Evolutionary conservation across 2,113 vertebrate species (phyloP).

Genomic region (Sylvilagus bachmani): DNA sequence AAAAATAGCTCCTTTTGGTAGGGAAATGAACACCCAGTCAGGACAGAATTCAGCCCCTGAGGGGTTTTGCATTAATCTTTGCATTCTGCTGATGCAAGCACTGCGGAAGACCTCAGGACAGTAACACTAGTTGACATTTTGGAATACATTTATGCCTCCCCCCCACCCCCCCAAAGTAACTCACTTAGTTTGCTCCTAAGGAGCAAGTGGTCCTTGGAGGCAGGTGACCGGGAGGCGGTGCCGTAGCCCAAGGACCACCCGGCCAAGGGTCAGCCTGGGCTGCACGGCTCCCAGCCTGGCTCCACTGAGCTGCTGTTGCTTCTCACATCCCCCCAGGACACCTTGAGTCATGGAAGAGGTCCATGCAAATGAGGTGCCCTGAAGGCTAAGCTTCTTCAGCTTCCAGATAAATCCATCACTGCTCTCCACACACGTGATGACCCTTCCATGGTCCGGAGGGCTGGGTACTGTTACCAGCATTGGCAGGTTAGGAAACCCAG

Average conservation of each 20-base stretch:
- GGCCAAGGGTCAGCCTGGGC: fast-evolving
- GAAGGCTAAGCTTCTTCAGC: not conserved
- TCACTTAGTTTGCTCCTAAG: not conserved
- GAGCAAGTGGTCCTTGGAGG: not conserved
- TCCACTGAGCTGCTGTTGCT: not conserved
- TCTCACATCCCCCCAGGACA: not conserved
- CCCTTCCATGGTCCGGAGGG: not conserved
- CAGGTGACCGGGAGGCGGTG: not conserved
- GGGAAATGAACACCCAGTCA: not conserved
- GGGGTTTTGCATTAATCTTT: not conserved
- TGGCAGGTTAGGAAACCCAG: not conserved
- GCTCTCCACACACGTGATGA: not conserved
- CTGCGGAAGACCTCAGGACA: not conserved
- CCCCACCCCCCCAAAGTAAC: not conserved
- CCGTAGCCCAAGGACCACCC: not conserved
- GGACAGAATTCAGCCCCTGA: not conserved
- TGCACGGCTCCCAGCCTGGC: fast-evolving
- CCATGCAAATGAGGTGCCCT: not conserved
- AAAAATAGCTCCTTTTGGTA: constrained; percentile 43
- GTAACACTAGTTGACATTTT: not conserved
- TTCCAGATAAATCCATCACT: not conserved
- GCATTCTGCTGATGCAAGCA: not conserved
- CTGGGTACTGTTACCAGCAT: not conserved
- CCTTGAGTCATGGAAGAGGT: not conserved
- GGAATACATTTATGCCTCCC: not conserved